Percentiles rank a stretch among this genome's conserved stretches.
phyloP scores from a whole-genome alignment of 2,888 invertebrate genomes.

The Chrysolina oricalcia region DNA sequence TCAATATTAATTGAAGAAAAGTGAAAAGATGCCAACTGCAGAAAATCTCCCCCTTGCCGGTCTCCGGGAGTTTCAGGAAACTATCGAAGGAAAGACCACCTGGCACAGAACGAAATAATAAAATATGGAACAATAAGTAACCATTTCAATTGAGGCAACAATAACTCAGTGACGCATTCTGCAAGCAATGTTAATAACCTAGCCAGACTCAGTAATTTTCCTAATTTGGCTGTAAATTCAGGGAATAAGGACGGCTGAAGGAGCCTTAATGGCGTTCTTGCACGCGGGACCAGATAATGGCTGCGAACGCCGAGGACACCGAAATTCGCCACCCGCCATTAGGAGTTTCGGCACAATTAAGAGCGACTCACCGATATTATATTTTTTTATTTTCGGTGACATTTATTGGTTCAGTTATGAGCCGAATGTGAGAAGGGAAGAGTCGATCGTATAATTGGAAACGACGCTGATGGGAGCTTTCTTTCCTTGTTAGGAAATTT shows the following conservation, averaged over 20 bases:
- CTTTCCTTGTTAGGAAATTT: too few relatives aligned
- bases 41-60: neutral
- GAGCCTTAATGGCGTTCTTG: constrained; percentile 64
- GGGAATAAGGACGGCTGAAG: constrained; percentile 64
- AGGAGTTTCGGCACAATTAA: constrained; percentile 23
- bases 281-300: constrained; percentile 57
- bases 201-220: constrained; percentile 64
- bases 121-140: constrained; percentile 31
- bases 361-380: constrained; percentile 20
- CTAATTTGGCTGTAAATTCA: constrained; percentile 65
- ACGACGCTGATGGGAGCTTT: too few relatives aligned
- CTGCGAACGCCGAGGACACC: constrained; percentile 38
- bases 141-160: constrained; percentile 28
- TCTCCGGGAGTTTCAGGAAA: neutral
- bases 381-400: constrained; percentile 17
- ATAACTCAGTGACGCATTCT: constrained; percentile 37
- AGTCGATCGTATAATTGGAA: neutral
- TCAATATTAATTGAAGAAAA: too few relatives aligned
- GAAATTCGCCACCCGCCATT: constrained; percentile 36
- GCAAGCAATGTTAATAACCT: constrained; percentile 62
- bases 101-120: neutral
- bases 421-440: neutral
- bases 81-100: neutral
- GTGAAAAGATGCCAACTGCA: too few relatives aligned
- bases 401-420: constrained; percentile 6